Base-by-base conservation (phyloP, 2,113 vertebrate genomes). In the Theropithecus gelada region DNA sequence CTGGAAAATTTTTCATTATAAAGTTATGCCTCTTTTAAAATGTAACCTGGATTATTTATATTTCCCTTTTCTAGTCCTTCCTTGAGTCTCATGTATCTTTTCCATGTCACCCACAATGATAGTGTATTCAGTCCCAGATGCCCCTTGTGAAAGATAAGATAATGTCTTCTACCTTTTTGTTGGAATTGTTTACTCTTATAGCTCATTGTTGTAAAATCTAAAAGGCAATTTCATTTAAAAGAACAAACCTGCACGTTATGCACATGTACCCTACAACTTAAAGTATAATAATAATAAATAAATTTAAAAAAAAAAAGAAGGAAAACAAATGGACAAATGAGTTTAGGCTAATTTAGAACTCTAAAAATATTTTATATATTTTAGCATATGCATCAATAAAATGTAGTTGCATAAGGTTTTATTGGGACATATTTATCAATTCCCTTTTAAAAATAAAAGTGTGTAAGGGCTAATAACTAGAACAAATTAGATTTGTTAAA, bases 401-500 rank as follows among this genome's bases (percentile, higher is more conserved):
- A 90, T 57, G 61, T 38, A 90, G 30, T 79, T 73, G 30, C 12
- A 30, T 85, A 45, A 83, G 27, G 17, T 96, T 92, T 80, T 89
- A 68, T n/a, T 85, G 32, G 38, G 40, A 84, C 35, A 50, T 83
- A 61, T 59, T 88, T 96, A 92, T 78, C 73, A 95, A 52, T 76
- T 10, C 14, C 7, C 7, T 52, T 80, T 59, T 96, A 6, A 96
- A 92, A 96, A 72, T 64, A 88, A 80, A 86, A 93, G 35, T 64
- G 38, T 85, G 3, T 8, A 84, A 35, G 27, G 50, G 43, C 25
- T 73, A 64, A 81, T 70, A 95, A 27, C 57, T 72, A 81, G 64
- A 84, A 95, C 59, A 97, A 88, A 96, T 89, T 93, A 86, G 73
- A 96, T 97, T 88, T 94, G 45, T 89, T 79, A 61, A 83, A 32